Evolutionary conservation across 2,113 vertebrate species (phyloP).

Genomic region (Apistogramma diplotaenia): DNA sequence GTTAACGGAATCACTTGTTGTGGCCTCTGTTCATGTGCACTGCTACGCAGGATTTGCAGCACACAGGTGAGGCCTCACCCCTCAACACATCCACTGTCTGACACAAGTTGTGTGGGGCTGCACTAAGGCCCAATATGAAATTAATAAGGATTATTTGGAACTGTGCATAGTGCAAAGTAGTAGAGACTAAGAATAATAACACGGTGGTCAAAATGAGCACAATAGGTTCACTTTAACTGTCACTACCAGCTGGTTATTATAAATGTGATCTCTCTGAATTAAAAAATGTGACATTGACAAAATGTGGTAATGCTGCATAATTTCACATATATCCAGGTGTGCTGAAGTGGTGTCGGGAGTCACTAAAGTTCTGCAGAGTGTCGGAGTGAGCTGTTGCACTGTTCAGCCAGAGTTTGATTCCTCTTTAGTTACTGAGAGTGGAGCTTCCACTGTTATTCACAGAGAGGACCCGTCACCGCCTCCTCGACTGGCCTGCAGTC

Average conservation of each 20-base stretch:
- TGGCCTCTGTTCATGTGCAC: conserved; percentile 78
- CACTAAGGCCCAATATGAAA: neutral
- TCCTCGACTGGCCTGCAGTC: conserved; percentile 46
- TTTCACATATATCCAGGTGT: conserved; percentile 38
- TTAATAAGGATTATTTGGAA: neutral
- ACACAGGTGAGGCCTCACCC: conserved; percentile 51
- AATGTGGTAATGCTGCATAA: neutral
- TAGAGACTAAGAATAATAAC: neutral
- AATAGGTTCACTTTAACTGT: neutral
- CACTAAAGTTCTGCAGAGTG: conserved; percentile 63
- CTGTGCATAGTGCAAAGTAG: neutral
- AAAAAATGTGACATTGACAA: neutral
- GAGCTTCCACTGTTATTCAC: neutral
- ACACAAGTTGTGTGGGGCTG: neutral
- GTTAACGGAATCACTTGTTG: conserved; percentile 49
- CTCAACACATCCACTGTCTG: neutral
- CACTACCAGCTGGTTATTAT: neutral
- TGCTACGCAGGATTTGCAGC: conserved; percentile 51
- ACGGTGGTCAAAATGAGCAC: neutral
- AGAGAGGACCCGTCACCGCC: neutral
- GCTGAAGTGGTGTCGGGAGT: conserved; percentile 59
- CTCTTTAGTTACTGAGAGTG: neutral
- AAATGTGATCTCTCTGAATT: neutral
- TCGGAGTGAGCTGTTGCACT: conserved; percentile 73
- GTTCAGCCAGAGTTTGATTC: conserved; percentile 76